Base-by-base conservation (phyloP, 2,797 vertebrate genomes). In the Glyptemys insculpta region DNA sequence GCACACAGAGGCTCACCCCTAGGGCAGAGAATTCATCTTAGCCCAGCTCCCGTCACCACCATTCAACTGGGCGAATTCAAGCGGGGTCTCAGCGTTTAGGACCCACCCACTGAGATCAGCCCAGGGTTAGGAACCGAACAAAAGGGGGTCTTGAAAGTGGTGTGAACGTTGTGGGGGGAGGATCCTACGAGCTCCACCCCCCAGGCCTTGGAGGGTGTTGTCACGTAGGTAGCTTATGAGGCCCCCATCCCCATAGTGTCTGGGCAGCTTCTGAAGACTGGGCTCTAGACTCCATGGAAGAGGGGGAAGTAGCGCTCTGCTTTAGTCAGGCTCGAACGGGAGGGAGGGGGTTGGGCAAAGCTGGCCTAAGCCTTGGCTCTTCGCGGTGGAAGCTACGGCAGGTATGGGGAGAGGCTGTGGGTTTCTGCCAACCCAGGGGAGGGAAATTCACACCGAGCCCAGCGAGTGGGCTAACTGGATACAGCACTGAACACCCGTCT, bases 291-390 rank as follows among this genome's bases (percentile, higher is more conserved):
- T 78, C n/a, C 16, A 2, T 7, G 21, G 16, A 10, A 16, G 9
- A 81, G n/a, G 5, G 1, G 5, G 74, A 44, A 86, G 93, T 49
- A 94, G 76, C 11, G 4, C 72, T 27, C 41, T 76, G 41, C 72
- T 76, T 27, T 8, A 78, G 44, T 31, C 41, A 78, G 41, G 12
- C 27, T 16, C 31, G 44, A 86, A 49, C n/a, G 19, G 76, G 0
- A 0, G 29, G 72, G 31, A 59, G 37, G 56, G 41, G 90, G 27
- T 62, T 0, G 0, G 54, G 31, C 0, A 0, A 78, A 81, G 19
- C 53, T 78, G 0, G 0, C 79, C 86, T 56, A 0, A 0, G 52
- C 1, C 79, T 81, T 47, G 82, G 29, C 34, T 83, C 88, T 82
- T 34, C 29, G 78, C 54, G 82, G 21, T 82, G 37, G 68, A 52